A percentile compares a stretch with the other conserved stretches of the same genome.
These are phyloP conservation scores for Ceratoteleas bidentatus DNA, from an alignment of 1,140 invertebrate species.

Conservation along the genomic window DNA sequence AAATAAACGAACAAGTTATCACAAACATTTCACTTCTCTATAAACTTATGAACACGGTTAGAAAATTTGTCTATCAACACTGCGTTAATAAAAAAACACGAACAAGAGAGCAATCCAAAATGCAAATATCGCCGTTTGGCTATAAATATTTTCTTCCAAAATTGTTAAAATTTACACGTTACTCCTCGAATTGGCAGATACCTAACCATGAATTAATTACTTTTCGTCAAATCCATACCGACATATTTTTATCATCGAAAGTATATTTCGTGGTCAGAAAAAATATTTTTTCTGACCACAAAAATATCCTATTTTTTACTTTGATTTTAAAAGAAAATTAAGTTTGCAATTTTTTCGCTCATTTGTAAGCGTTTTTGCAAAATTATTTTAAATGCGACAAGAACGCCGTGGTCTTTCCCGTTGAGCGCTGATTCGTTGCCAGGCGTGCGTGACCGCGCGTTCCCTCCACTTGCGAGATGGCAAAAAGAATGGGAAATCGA, in stretches of 20 bases:
- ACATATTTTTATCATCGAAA: too few relatives aligned
- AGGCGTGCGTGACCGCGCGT: conserved; percentile 49
- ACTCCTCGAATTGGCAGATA: too few relatives aligned
- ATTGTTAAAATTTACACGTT: not conserved
- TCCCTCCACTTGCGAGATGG: conserved; percentile 35
- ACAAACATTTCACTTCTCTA: not conserved
- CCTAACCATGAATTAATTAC: too few relatives aligned
- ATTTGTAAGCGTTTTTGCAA: conserved; percentile 16
- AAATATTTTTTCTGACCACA: conserved; percentile 5
- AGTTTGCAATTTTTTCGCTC: conserved; percentile 11
- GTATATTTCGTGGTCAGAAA: too few relatives aligned
- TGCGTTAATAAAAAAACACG: not conserved
- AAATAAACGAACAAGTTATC: not conserved
- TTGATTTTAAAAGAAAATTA: conserved; percentile 7
- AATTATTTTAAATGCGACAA: conserved; percentile 23
- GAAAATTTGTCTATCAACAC: not conserved
- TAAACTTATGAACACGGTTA: not conserved
- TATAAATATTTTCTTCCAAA: not conserved
- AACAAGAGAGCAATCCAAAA: conserved; percentile 1
- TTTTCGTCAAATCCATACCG: not conserved
- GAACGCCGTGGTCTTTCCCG: conserved; percentile 35
- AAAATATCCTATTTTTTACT: too few relatives aligned
- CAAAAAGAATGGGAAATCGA: conserved; percentile 60
- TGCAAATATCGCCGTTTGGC: conserved; percentile 1
- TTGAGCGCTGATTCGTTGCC: conserved; percentile 57